phyloP scores from a whole-genome alignment of 2,797 vertebrate species.

The Myoxocephalus aenaeus region DNA sequence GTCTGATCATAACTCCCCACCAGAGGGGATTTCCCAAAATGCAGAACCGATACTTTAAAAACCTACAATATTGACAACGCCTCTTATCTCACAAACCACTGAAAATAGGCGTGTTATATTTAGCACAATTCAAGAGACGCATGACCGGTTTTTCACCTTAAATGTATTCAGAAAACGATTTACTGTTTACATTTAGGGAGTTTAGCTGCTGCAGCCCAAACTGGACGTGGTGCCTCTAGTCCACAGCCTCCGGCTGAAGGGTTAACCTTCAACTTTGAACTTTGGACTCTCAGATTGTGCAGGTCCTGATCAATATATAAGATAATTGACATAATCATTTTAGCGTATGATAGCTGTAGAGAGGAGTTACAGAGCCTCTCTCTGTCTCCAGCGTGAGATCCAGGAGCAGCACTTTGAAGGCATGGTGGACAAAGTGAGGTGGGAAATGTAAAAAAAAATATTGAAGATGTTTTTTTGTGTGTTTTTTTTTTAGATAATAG shows the following conservation, averaged over 20 bases:
- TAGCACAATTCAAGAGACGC: neutral
- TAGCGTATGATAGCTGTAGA: neutral
- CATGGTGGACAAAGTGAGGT: neutral
- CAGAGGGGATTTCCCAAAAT: neutral
- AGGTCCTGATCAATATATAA: neutral
- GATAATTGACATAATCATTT: neutral
- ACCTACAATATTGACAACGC: neutral
- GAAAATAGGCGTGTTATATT: neutral
- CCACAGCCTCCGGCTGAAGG: slow-evolving; percentile 6
- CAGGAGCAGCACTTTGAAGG: neutral
- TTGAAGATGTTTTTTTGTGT: neutral
- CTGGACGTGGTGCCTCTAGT: slow-evolving; percentile 2
- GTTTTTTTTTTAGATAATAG: neutral
- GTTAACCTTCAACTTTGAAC: slow-evolving; percentile 1
- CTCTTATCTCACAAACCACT: neutral
- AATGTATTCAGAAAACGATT: neutral
- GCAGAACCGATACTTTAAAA: neutral
- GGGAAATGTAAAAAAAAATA: neutral
- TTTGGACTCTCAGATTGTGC: neutral
- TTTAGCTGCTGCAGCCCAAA: neutral
- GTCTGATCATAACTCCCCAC: neutral
- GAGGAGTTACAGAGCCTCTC: neutral
- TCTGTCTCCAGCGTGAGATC: neutral
- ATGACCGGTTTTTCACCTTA: neutral
- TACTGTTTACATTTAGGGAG: neutral